phyloP scores from a whole-genome alignment of 2,797 vertebrate species.

The Aphelocoma californica region DNA sequence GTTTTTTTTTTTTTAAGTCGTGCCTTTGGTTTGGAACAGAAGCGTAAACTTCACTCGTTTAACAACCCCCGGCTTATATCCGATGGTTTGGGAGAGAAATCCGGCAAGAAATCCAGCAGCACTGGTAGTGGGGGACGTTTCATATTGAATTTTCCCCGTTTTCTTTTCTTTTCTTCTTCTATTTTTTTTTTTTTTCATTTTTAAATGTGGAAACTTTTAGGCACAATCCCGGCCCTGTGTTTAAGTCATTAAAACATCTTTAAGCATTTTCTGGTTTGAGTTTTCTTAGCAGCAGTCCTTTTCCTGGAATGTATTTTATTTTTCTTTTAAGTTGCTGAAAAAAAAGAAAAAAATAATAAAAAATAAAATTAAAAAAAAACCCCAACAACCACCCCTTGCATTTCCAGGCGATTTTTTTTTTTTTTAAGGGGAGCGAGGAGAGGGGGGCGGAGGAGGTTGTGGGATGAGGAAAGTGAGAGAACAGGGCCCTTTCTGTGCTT shows the following conservation, averaged over 20 bases:
- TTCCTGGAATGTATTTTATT: slow-evolving; percentile 83
- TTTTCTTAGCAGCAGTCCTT: slow-evolving; percentile 78
- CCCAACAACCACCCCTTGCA: background rate
- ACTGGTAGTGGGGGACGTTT: slow-evolving; percentile 59
- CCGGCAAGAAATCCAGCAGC: background rate
- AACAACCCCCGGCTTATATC: slow-evolving; percentile 63
- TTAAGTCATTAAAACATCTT: slow-evolving; percentile 86
- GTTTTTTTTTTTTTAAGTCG: background rate
- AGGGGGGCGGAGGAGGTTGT: slow-evolving; percentile 47
- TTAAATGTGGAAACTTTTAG: slow-evolving; percentile 82
- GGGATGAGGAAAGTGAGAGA: slow-evolving; percentile 69
- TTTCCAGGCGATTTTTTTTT: slow-evolving; percentile 65
- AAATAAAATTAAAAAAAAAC: background rate
- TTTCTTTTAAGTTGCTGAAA: slow-evolving; percentile 79
- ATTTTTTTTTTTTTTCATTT: slow-evolving; percentile 1
- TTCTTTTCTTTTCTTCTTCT: no score
- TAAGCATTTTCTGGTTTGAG: slow-evolving; percentile 83
- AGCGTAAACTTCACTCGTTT: slow-evolving; percentile 65
- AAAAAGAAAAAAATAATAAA: background rate
- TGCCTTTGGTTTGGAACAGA: slow-evolving; percentile 58
- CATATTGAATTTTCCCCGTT: slow-evolving; percentile 65
- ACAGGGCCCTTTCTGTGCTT: slow-evolving; percentile 78
- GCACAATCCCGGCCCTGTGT: slow-evolving; percentile 81
- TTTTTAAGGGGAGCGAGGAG: slow-evolving; percentile 56
- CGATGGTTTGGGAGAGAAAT: slow-evolving; percentile 29